Evolutionary conservation across 2,888 invertebrate species (phyloP).

Genomic region (Acronicta alni): DNA sequence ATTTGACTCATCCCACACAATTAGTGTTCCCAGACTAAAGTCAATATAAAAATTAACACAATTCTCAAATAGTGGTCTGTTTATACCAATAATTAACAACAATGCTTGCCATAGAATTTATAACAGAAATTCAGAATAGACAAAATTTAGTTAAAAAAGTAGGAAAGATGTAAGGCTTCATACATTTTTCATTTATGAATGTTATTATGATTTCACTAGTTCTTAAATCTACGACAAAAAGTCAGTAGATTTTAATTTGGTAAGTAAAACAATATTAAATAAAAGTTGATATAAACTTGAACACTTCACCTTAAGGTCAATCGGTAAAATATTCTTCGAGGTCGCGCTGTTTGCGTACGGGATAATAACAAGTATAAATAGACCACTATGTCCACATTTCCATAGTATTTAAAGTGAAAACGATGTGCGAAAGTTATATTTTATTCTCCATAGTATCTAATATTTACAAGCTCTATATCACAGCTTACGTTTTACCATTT

Average conservation of each 20-base stretch:
- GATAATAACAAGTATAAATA: slow-evolving; percentile 35
- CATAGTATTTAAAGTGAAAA: slow-evolving; percentile 43
- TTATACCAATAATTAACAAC: slow-evolving; percentile 24
- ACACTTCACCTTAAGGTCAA: slow-evolving; percentile 19
- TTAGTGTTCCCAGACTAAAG: slow-evolving; percentile 52
- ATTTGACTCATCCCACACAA: slow-evolving; percentile 34
- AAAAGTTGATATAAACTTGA: not conserved
- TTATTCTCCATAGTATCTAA: slow-evolving; percentile 63
- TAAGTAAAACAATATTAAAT: too few relatives aligned
- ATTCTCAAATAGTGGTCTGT: slow-evolving; percentile 50
- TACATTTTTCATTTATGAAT: too few relatives aligned
- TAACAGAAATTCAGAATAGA: not conserved
- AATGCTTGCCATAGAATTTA: not conserved
- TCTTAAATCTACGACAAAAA: too few relatives aligned
- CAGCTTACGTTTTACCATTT: slow-evolving; percentile 80
- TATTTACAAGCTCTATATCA: slow-evolving; percentile 87
- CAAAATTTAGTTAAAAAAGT: not conserved
- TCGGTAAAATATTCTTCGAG: not conserved
- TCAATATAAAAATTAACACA: slow-evolving; percentile 56
- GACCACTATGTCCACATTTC: slow-evolving; percentile 41
- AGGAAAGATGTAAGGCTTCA: not conserved
- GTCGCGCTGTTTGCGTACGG: not conserved
- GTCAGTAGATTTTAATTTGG: too few relatives aligned
- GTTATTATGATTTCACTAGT: too few relatives aligned
- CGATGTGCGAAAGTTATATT: slow-evolving; percentile 52